Evolutionary conservation across 1,140 invertebrate species (phyloP).

Genomic region (Phenacoccus solenopsis): DNA sequence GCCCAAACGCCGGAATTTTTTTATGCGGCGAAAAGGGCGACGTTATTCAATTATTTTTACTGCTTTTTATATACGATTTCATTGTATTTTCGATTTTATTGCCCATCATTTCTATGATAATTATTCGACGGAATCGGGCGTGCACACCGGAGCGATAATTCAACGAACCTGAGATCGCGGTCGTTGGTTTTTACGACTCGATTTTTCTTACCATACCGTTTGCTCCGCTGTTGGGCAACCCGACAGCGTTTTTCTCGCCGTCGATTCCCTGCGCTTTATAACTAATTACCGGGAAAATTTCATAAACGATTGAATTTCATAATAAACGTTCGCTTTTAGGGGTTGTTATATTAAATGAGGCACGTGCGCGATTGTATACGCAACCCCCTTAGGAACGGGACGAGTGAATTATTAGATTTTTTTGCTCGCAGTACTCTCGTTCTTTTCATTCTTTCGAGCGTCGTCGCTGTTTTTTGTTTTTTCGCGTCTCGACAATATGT

Average conservation of each 20-base stretch:
- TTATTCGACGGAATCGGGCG: not conserved
- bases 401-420: not conserved
- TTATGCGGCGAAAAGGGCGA: not conserved
- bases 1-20: not conserved
- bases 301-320: slow-evolving; percentile 1
- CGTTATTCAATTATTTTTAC: not conserved
- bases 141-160: no score
- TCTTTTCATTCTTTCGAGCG: no score
- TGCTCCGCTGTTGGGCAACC: no score
- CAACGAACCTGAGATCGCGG: no score
- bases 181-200: no score
- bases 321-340: not conserved
- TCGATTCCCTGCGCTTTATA: not conserved
- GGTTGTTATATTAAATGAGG: slow-evolving; percentile 2
- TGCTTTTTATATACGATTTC: not conserved
- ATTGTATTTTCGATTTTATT: not conserved
- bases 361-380: not conserved
- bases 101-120: not conserved
- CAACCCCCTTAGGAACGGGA: not conserved
- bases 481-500: no score
- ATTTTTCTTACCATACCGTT: no score
- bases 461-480: no score
- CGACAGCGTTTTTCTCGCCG: no score
- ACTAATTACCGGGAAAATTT: not conserved
- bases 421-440: not conserved